These are phyloP conservation scores for Encarsia formosa DNA, from an alignment of 2,888 invertebrate species.

Conservation along the genomic window DNA sequence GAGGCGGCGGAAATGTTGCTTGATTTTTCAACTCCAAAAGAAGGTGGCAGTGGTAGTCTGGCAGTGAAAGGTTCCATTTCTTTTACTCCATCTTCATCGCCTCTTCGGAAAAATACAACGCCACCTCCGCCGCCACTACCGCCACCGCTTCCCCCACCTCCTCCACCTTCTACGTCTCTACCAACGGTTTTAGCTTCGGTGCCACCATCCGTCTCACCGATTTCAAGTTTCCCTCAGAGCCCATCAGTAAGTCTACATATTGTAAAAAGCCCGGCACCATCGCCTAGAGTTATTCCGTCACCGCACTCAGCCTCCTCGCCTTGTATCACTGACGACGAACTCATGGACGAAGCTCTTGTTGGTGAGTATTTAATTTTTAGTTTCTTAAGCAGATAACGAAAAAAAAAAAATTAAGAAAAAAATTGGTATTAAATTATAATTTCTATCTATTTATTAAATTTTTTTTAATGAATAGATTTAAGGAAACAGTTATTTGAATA, in stretches of 20 bases:
- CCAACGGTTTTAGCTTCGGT: slow-evolving; percentile 10
- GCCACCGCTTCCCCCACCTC: slow-evolving; percentile 39
- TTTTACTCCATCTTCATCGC: slow-evolving; percentile 43
- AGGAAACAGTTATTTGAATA: no score
- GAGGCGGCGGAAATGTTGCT: slow-evolving; percentile 64
- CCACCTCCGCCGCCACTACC: slow-evolving; percentile 49
- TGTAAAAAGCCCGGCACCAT: slow-evolving; percentile 72
- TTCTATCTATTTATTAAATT: not conserved
- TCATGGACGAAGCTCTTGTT: slow-evolving; percentile 83
- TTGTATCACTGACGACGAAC: slow-evolving; percentile 82
- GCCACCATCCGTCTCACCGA: slow-evolving; percentile 26
- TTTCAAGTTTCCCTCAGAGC: slow-evolving; percentile 54
- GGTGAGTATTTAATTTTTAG: slow-evolving; percentile 53
- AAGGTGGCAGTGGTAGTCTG: slow-evolving; percentile 34
- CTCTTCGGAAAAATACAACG: slow-evolving; percentile 47
- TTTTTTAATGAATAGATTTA: not conserved
- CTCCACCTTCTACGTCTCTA: slow-evolving; percentile 19
- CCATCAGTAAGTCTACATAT: slow-evolving; percentile 72
- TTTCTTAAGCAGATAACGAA: not conserved
- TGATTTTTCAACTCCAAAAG: slow-evolving; percentile 63
- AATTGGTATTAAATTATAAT: not conserved
- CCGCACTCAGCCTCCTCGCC: slow-evolving; percentile 71
- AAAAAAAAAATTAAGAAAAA: no score
- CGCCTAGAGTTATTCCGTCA: slow-evolving; percentile 62
- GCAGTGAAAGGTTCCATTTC: slow-evolving; percentile 17